These are phyloP conservation scores for Strigamia crassipes DNA, from an alignment of 2,888 invertebrate genomes.

Conservation along the genomic window DNA sequence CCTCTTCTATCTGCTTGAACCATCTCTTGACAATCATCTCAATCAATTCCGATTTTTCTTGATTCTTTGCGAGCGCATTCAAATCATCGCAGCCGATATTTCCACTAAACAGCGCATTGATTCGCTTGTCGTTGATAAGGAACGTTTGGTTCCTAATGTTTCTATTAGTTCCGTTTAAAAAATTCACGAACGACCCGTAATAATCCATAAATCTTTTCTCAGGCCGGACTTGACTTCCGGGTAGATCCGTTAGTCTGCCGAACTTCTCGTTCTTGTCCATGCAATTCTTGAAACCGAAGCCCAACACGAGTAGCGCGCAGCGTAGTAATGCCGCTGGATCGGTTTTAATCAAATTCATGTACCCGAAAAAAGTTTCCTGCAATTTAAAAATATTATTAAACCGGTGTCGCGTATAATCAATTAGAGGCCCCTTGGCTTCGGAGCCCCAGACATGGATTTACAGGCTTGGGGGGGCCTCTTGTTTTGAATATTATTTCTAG, in stretches of 20 bases:
- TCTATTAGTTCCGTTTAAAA: slow-evolving; percentile 58
- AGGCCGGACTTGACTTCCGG: not conserved
- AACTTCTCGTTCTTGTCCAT: slow-evolving; percentile 15
- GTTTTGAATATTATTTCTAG: too few relatives aligned
- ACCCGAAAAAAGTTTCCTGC: not conserved
- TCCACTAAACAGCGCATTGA: not conserved
- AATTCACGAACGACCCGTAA: slow-evolving; percentile 63
- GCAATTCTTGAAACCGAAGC: slow-evolving; percentile 65
- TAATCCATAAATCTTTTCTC: not conserved
- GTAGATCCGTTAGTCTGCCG: not conserved
- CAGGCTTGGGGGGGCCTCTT: too few relatives aligned
- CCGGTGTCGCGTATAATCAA: too few relatives aligned
- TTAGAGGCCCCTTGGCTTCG: too few relatives aligned
- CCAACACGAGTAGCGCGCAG: slow-evolving; percentile 60
- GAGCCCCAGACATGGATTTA: too few relatives aligned
- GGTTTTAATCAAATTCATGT: not conserved
- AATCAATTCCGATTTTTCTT: slow-evolving; percentile 66
- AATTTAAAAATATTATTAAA: not conserved
- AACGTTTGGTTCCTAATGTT: slow-evolving; percentile 61
- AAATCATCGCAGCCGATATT: slow-evolving; percentile 63
- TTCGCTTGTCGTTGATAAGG: not conserved
- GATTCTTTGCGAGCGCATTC: slow-evolving; percentile 64
- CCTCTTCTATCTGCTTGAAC: slow-evolving; percentile 74
- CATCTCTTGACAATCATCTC: slow-evolving; percentile 71
- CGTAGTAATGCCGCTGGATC: not conserved